Evolutionary conservation across 2,797 vertebrate species (phyloP).

Genomic region (Nothura maculosa): DNA sequence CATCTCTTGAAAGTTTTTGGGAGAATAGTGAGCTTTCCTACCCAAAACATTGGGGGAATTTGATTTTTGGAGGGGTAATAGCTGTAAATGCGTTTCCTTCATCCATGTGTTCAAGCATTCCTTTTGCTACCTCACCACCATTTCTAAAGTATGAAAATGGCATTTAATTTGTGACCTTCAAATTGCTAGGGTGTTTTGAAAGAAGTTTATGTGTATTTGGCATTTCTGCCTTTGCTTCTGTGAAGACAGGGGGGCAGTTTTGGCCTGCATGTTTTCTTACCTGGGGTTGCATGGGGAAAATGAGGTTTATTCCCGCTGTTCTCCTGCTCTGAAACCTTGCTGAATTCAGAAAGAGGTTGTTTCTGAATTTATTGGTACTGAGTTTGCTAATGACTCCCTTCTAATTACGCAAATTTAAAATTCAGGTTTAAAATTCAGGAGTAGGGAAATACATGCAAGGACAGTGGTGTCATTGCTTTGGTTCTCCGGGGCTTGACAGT

Average conservation of each 20-base stretch:
- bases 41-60: conserved; percentile 35
- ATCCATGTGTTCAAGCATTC: neutral
- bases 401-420: neutral
- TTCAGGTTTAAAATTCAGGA: neutral
- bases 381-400: neutral
- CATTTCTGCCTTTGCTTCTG: neutral
- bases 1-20: conserved; percentile 45
- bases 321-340: neutral
- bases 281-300: neutral
- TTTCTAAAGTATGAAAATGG: neutral
- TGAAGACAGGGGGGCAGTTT: neutral
- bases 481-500: neutral
- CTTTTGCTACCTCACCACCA: conserved; percentile 20
- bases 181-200: neutral
- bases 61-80: conserved; percentile 33
- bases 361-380: neutral
- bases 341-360: neutral
- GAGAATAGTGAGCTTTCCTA: conserved; percentile 43
- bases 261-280: neutral
- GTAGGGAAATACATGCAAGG: fast-evolving
- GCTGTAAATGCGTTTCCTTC: conserved; percentile 55
- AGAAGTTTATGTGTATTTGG: neutral
- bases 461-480: neutral
- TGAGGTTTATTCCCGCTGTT: fast-evolving
- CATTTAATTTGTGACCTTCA: neutral